phyloP scores from a whole-genome alignment of 2,113 vertebrate species.

The Reinhardtius hippoglossoides region DNA sequence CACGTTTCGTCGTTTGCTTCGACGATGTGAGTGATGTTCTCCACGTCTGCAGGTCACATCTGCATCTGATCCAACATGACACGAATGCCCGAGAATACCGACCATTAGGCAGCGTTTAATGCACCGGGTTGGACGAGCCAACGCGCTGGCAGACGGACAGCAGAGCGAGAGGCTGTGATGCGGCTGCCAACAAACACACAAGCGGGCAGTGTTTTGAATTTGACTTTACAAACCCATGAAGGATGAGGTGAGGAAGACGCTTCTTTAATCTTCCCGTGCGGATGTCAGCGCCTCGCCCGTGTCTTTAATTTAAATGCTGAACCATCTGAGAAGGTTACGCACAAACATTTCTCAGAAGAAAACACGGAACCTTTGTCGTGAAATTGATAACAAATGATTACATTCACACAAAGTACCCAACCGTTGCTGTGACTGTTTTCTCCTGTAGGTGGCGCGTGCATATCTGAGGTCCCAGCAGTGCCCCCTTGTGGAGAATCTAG shows the following conservation, averaged over 20 bases:
- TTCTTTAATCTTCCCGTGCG: not conserved
- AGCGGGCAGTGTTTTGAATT: not conserved
- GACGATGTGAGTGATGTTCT: not conserved
- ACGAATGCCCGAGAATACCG: slow-evolving; percentile 7
- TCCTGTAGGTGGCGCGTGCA: not conserved
- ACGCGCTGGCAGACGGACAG: slow-evolving; percentile 2
- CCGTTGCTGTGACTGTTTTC: not conserved
- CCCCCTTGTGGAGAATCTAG: not conserved
- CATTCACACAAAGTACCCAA: too few relatives aligned
- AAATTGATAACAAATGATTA: not conserved
- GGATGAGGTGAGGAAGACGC: not conserved
- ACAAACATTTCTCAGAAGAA: slow-evolving; percentile 17
- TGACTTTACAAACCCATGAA: not conserved
- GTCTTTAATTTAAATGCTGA: not conserved
- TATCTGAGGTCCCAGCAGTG: not conserved
- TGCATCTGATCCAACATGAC: slow-evolving; percentile 37
- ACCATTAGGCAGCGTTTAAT: slow-evolving; percentile 1
- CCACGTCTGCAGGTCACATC: slow-evolving; percentile 18
- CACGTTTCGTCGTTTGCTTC: slow-evolving; percentile 1
- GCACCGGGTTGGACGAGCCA: not conserved
- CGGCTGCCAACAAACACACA: slow-evolving; percentile 26
- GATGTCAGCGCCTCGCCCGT: not conserved
- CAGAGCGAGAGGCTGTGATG: not conserved
- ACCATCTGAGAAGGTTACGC: not conserved
- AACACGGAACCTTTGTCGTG: not conserved